These are phyloP conservation scores for Channa maculata DNA, from an alignment of 2,113 vertebrate species.

Conservation along the genomic window DNA sequence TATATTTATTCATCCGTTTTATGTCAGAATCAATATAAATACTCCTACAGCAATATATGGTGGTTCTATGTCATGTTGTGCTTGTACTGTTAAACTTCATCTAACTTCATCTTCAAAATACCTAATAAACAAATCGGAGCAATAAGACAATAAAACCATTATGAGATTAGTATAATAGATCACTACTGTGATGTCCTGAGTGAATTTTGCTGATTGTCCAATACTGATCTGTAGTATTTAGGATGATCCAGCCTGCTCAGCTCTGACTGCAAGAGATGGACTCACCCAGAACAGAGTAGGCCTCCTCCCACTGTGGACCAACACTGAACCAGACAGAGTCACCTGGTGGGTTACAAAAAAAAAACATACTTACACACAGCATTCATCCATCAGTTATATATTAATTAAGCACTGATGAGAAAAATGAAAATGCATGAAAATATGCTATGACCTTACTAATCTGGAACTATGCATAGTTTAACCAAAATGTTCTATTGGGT, in stretches of 20 bases:
- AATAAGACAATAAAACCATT: too few species aligned
- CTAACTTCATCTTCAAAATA: too few species aligned
- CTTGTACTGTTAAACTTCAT: too few species aligned
- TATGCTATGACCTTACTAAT: not conserved
- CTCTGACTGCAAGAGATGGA: conserved; percentile 5
- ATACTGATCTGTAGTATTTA: not conserved
- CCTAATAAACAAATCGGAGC: too few species aligned
- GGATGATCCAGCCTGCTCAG: not conserved
- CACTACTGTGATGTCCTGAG: too few species aligned
- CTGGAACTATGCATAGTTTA: not conserved
- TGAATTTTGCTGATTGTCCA: not conserved
- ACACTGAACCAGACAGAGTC: conserved; percentile 80
- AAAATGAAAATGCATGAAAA: not conserved
- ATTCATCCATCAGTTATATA: not conserved
- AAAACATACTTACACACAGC: not conserved
- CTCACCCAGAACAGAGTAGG: conserved; percentile 84
- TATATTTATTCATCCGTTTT: too few species aligned
- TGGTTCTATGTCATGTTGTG: too few species aligned
- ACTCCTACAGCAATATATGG: too few species aligned
- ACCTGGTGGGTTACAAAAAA: conserved; percentile 65
- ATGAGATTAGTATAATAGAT: too few species aligned
- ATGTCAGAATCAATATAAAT: too few species aligned
- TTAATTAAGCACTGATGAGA: not conserved
- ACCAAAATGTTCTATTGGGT: not conserved
- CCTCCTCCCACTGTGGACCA: conserved; percentile 82